Evolutionary conservation across 2,797 vertebrate genomes (phyloP).

Genomic region (Acrocephalus scirpaceus): DNA sequence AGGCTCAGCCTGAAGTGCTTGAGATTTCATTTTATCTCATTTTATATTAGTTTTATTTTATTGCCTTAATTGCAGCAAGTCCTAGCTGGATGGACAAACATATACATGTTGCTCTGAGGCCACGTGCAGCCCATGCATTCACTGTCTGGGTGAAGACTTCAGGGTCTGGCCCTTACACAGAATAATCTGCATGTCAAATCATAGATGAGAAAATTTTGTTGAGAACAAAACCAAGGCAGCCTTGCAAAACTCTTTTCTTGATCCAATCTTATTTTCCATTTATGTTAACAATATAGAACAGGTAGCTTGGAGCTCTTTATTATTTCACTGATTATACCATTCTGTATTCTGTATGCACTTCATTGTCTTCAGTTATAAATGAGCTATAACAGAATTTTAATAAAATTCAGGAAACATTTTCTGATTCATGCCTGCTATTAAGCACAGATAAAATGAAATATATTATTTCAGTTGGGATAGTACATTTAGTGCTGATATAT

Average conservation of each 20-base stretch:
- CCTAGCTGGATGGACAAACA: background rate
- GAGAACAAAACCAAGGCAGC: background rate
- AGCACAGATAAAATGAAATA: conserved; percentile 29
- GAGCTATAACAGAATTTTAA: conserved; percentile 44
- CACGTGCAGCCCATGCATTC: accelerated
- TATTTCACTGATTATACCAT: conserved; percentile 19
- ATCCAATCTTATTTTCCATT: conserved; percentile 44
- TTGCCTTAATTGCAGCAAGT: background rate
- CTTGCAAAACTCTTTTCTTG: conserved; percentile 16
- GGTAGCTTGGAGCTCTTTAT: conserved; percentile 33
- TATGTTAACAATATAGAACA: conserved; percentile 33
- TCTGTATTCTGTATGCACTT: conserved; percentile 11
- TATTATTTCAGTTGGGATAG: conserved; percentile 31
- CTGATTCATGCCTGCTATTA: conserved; percentile 45
- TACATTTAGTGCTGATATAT: conserved; percentile 29
- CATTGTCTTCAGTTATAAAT: conserved; percentile 38
- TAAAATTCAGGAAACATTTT: conserved; percentile 48
- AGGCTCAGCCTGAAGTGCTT: background rate
- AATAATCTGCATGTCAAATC: background rate
- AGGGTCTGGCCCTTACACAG: background rate
- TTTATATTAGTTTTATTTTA: background rate
- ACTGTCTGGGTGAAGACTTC: background rate
- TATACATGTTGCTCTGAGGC: background rate
- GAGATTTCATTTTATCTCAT: background rate
- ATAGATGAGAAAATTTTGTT: background rate